These are phyloP conservation scores for Lacerta viridis DNA, from an alignment of 2,797 vertebrate species.

Conservation along the genomic window DNA sequence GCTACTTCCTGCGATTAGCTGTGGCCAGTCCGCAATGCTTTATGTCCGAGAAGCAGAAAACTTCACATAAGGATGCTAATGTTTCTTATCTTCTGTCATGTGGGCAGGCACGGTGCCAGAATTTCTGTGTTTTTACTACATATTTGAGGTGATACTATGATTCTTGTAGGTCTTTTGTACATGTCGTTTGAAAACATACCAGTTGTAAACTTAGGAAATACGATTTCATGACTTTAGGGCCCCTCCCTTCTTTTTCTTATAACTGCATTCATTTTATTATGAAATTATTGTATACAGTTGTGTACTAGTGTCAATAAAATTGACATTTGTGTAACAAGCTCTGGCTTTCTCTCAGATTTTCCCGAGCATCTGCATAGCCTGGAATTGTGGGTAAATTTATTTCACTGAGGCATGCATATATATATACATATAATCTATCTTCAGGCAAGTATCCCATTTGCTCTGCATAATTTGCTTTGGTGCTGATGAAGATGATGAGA, in stretches of 20 bases:
- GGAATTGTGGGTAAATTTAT: slow-evolving; percentile 69
- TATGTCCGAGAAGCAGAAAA: slow-evolving; percentile 55
- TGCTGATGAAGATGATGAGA: slow-evolving; percentile 62
- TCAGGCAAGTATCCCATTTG: slow-evolving; percentile 60
- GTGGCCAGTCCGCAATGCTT: neutral
- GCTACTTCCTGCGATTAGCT: neutral
- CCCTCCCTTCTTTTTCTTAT: slow-evolving; percentile 77
- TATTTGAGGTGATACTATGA: slow-evolving; percentile 67
- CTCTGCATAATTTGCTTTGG: slow-evolving; percentile 55
- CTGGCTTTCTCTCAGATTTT: slow-evolving; percentile 82
- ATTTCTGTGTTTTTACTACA: slow-evolving; percentile 76
- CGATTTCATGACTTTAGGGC: neutral
- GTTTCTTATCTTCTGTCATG: slow-evolving; percentile 64
- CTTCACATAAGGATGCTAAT: slow-evolving; percentile 71
- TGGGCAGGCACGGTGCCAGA: slow-evolving; percentile 77
- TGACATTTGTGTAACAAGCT: slow-evolving; percentile 87
- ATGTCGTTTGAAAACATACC: slow-evolving; percentile 60
- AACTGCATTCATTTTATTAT: slow-evolving; percentile 77
- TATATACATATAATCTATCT: neutral
- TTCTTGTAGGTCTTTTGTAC: slow-evolving; percentile 76
- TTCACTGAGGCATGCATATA: slow-evolving; percentile 65
- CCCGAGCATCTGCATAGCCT: slow-evolving; percentile 78
- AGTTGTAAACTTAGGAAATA: slow-evolving; percentile 20
- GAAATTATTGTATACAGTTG: slow-evolving; percentile 84
- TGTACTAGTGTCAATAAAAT: slow-evolving; percentile 95